Evolutionary conservation across 2,888 invertebrate species (phyloP), one percentile per base, ranked within the genome.

Genomic region (Aethes cnicana): DNA sequence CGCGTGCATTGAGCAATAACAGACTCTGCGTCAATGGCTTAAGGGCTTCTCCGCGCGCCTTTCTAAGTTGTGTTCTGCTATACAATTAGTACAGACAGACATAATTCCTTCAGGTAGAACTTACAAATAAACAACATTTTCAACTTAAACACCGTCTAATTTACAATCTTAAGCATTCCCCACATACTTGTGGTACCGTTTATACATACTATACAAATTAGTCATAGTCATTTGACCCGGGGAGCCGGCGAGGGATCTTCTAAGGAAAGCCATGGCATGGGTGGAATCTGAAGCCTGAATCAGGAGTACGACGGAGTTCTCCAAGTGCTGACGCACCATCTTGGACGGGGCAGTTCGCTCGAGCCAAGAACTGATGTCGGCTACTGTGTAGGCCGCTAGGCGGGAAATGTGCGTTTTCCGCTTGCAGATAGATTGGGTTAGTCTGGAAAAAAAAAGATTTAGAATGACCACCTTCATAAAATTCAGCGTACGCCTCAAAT

Each of bases 161-260:
- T n/a, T n/a, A n/a, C n/a, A n/a, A n/a, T 28, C 2, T 54, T 70
- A 87, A 18, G 87, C 66, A 56, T 84, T 87, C 0, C 90, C 90
- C 39, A 81, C 81, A 69, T 89, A 90, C 56, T 90, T 90, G 73
- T 90, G 85, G 49, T 89, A 90, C 42, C 84, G 74, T 44, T 87
- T 90, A 61, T 89, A 90, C 74, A 78, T 77, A 8, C 77, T 74
- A 49, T 87, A 85, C 63, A 89, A 64, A 35, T 86, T 84, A 0
- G 77, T 77, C 69, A 89, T 70, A 0, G 89, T 85, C 62, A 76
- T 78, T 37, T 89, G 85, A 0, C 89, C 87, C 0, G 82, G 62
- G 0, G 72, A 56, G 0, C 84, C 84, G 0, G 84, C 86, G 1
- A 90, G 47, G 0, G 82, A 80, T 2, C 90, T 59, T 35, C 81